A percentile compares a stretch with the other conserved stretches of the same genome.
These are phyloP conservation scores for Halcyon badia DNA, from an alignment of 2,797 vertebrate genomes.

Conservation along the genomic window DNA sequence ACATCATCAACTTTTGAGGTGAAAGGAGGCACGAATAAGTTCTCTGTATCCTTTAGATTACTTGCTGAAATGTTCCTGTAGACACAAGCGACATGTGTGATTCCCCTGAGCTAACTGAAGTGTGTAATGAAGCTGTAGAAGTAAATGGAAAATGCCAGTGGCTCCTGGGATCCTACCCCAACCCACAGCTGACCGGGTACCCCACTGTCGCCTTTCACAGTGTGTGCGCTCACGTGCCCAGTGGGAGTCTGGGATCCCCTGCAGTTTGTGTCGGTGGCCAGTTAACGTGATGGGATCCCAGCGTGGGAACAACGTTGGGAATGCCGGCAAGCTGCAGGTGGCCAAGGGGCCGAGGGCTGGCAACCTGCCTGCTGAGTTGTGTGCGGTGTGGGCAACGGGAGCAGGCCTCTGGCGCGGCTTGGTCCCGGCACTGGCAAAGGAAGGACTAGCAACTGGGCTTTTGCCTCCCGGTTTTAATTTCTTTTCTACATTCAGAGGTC, in stretches of 20 bases:
- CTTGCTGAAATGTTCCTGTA: background rate
- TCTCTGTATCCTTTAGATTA: background rate
- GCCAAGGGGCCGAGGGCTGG: background rate
- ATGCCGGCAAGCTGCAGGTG: background rate
- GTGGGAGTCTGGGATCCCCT: background rate
- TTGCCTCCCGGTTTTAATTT: slow-evolving; percentile 5
- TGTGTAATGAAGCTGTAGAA: background rate
- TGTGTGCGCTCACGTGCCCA: rapidly evolving
- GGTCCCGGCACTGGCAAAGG: background rate
- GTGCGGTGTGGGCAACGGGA: rapidly evolving
- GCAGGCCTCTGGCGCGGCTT: background rate
- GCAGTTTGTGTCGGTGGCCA: rapidly evolving
- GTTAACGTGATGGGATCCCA: rapidly evolving
- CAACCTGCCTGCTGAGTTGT: rapidly evolving
- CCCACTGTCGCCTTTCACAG: rapidly evolving
- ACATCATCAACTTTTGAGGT: background rate
- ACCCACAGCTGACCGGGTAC: background rate
- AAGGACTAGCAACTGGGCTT: background rate
- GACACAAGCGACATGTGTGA: rapidly evolving
- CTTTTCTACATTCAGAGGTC: background rate
- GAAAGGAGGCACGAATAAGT: background rate
- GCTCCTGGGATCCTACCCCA: background rate
- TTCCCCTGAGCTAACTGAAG: background rate
- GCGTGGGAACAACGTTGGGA: rapidly evolving
- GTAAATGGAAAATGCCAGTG: background rate